Conservation (phyloP, 2,797 vertebrate species). For the Anableps anableps region DNA sequence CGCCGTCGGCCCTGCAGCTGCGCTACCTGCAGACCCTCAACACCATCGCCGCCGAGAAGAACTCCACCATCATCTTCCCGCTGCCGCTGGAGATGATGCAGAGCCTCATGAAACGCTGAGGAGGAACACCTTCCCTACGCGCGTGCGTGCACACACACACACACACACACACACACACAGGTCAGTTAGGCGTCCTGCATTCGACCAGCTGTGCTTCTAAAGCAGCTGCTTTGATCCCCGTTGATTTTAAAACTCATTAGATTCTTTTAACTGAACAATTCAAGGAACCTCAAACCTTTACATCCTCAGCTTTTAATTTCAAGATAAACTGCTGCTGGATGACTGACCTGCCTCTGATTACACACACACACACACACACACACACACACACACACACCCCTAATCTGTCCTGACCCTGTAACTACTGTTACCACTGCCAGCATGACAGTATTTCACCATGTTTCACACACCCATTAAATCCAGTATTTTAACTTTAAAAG, state of each 20-base stretch:
- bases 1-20: constrained; percentile 93
- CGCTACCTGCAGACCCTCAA: constrained; percentile 96
- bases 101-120: constrained; percentile 72
- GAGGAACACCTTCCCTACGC: not conserved
- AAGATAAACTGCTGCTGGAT: constrained; percentile 47
- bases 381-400: not conserved
- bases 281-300: not conserved
- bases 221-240: not conserved
- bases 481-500: not conserved
- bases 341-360: constrained; percentile 9
- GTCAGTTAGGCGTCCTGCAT: not conserved
- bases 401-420: constrained; percentile 7
- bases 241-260: not conserved
- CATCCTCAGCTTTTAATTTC: constrained; percentile 14
- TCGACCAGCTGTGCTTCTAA: not conserved
- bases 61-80: constrained; percentile 96
- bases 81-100: constrained; percentile 93
- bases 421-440: constrained; percentile 8
- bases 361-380: not conserved
- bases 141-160: not conserved
- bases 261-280: no score
- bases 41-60: constrained; percentile 96
- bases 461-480: not conserved
- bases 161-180: not conserved
- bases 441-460: not conserved